Conservation (phyloP, 2,888 invertebrate species). For the Anarsia innoxiella region DNA sequence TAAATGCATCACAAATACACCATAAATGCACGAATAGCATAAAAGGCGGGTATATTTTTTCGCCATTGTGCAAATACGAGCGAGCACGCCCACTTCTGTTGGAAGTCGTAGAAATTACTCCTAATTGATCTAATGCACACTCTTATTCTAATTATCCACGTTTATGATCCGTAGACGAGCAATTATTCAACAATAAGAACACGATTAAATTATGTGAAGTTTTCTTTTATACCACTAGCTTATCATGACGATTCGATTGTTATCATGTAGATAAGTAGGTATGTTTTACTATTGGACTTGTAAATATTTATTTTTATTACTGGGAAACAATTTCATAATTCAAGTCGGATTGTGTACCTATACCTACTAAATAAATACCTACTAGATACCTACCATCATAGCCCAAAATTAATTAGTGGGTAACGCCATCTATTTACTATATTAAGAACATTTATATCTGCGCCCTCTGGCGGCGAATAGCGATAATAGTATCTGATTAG, state of each 20-base stretch:
- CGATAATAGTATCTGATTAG: slow-evolving; percentile 9
- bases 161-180: slow-evolving; percentile 13
- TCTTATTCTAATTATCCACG: slow-evolving; percentile 20
- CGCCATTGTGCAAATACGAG: slow-evolving; percentile 41
- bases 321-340: no score
- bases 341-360: no score
- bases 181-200: slow-evolving; percentile 6
- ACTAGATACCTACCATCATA: no score
- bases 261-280: no score
- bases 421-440: slow-evolving; percentile 11
- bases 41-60: slow-evolving; percentile 43
- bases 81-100: slow-evolving; percentile 34
- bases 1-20: slow-evolving; percentile 26
- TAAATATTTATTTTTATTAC: no score
- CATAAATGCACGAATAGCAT: slow-evolving; percentile 13
- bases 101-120: slow-evolving; percentile 35
- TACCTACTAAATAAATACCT: no score
- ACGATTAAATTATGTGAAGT: no score
- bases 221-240: no score
- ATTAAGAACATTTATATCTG: not conserved
- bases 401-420: no score
- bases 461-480: slow-evolving; percentile 44
- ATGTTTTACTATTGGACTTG: no score
- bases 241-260: no score
- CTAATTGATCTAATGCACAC: slow-evolving; percentile 24